Conservation (phyloP, 2,113 vertebrate genomes). For the Epinephelus cyanopodus region DNA sequence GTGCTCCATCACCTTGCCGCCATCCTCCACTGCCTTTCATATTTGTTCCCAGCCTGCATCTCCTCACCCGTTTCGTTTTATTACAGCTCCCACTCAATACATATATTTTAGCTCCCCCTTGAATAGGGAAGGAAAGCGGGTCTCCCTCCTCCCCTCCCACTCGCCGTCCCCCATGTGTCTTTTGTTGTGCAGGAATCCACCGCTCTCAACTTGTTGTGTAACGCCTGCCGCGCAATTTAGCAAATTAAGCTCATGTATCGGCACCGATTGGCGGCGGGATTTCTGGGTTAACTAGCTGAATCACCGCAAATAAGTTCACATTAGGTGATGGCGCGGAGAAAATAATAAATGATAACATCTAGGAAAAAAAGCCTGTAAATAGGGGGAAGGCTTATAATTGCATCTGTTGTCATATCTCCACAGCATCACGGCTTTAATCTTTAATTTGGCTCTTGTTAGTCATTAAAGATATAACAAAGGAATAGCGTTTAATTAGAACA, state of each 20-base stretch:
- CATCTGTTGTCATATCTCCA: slow-evolving; percentile 70
- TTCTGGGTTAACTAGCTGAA: slow-evolving; percentile 42
- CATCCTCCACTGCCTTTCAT: slow-evolving; percentile 77
- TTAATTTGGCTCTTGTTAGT: slow-evolving; percentile 78
- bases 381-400: slow-evolving; percentile 68
- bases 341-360: slow-evolving; percentile 71
- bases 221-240: slow-evolving; percentile 70
- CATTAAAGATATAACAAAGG: slow-evolving; percentile 72
- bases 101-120: slow-evolving; percentile 76
- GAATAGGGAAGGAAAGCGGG: slow-evolving; percentile 59
- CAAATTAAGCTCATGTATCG: slow-evolving; percentile 69
- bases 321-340: slow-evolving; percentile 57
- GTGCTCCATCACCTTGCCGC: slow-evolving; percentile 73
- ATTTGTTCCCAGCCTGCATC: slow-evolving; percentile 75
- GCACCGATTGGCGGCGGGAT: slow-evolving; percentile 28
- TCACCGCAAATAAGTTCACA: slow-evolving; percentile 64
- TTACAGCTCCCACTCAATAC: slow-evolving; percentile 76
- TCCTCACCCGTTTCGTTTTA: slow-evolving; percentile 76
- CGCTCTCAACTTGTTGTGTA: slow-evolving; percentile 78
- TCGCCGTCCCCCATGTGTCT: slow-evolving; percentile 44
- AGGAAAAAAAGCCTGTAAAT: slow-evolving; percentile 57
- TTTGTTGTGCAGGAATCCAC: slow-evolving; percentile 77
- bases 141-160: slow-evolving; percentile 42
- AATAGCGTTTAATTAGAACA: slow-evolving; percentile 72
- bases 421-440: slow-evolving; percentile 71